Evolutionary conservation across 1,140 invertebrate species (phyloP).

Genomic region (Caenorhabditis brenneri): DNA sequence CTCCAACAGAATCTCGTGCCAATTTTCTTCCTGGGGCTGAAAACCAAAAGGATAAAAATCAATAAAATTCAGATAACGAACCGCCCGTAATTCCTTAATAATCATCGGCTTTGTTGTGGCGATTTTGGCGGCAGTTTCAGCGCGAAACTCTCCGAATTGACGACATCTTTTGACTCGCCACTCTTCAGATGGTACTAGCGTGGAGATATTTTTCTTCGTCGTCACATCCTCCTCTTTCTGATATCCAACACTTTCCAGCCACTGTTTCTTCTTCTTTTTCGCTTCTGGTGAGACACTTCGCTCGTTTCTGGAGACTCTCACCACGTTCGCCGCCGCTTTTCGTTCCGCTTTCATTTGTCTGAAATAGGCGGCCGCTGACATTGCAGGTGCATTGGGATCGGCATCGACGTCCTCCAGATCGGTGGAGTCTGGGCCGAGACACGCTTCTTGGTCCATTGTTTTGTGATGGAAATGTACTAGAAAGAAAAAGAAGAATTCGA

Average conservation of each 20-base stretch:
- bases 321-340: neutral
- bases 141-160: constrained; percentile 9
- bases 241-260: constrained; percentile 30
- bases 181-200: neutral
- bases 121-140: neutral
- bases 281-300: neutral
- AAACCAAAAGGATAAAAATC: neutral
- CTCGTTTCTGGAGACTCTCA: neutral
- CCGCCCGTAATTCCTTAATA: neutral
- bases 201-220: too few species aligned
- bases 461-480: neutral
- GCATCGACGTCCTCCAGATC: neutral
- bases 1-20: constrained; percentile 29
- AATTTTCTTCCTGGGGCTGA: constrained; percentile 6
- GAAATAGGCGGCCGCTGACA: constrained; percentile 1
- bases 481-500: neutral
- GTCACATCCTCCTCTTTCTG: neutral
- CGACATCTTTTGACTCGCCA: neutral
- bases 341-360: neutral
- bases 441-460: constrained; percentile 26
- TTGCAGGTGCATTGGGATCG: too few species aligned
- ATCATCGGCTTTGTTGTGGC: neutral
- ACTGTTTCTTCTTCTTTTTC: constrained; percentile 1
- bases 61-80: neutral
- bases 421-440: neutral